These are phyloP conservation scores for Peromyscus attwateri DNA, from an alignment of 2,797 vertebrate genomes.

Conservation along the genomic window DNA sequence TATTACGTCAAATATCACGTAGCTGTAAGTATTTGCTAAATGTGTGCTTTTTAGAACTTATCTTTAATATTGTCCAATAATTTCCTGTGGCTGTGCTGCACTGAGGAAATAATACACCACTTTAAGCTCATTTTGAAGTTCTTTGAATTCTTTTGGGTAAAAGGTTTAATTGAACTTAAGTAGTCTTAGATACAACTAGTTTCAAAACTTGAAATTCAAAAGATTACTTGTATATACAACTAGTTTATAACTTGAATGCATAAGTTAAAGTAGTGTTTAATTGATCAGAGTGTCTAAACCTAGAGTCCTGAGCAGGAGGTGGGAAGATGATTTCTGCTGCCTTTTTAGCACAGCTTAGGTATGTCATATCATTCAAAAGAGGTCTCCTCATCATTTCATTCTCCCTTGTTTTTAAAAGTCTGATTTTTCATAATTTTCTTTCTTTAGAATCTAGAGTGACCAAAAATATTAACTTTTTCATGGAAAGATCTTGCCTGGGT, in stretches of 20 bases:
- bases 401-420: background rate
- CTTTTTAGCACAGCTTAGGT: background rate
- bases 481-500: background rate
- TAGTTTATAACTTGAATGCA: slow-evolving; percentile 52
- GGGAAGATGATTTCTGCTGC: slow-evolving; percentile 14
- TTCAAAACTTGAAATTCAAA: slow-evolving; percentile 59
- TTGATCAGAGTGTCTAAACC: slow-evolving; percentile 25
- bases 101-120: background rate
- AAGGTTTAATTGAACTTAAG: slow-evolving; percentile 49
- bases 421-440: slow-evolving; percentile 54
- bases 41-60: slow-evolving; percentile 51
- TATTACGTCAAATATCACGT: slow-evolving; percentile 94
- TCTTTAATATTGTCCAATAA: slow-evolving; percentile 57
- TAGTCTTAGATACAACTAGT: background rate
- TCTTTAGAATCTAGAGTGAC: slow-evolving; percentile 44
- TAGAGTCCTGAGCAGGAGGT: slow-evolving; percentile 5
- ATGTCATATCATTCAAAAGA: background rate
- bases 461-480: slow-evolving; percentile 60
- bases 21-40: slow-evolving; percentile 89
- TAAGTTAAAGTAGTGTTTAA: slow-evolving; percentile 52
- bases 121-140: slow-evolving; percentile 50
- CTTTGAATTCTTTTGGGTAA: slow-evolving; percentile 58
- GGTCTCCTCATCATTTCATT: slow-evolving; percentile 35
- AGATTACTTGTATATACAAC: background rate
- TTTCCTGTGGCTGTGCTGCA: background rate